Base-by-base conservation (phyloP, 1,140 invertebrate genomes). In the Chlorops oryzae region DNA sequence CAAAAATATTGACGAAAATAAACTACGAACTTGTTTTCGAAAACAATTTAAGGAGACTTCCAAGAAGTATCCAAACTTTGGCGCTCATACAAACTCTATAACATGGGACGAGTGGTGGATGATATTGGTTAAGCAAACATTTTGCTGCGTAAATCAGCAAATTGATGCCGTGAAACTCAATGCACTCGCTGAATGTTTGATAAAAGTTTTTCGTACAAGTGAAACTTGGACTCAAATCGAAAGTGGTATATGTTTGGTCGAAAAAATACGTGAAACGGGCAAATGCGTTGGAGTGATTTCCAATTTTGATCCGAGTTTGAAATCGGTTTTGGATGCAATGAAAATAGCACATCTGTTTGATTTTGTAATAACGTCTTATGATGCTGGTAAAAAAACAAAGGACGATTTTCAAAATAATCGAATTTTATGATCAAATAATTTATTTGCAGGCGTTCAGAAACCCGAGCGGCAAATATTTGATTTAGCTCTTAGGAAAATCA, bases 21-120 rank as follows among this genome's bases (percentile, higher is more conserved):
- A 74, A 51, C 59, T 92, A 45, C 76, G 78, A 59, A 55, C 59
- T 44, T 79, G 58, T 28, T 71, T 72, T 28, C 51, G 48, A 2
- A 39, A 56, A 25, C 57, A 66, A 39, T 71, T 71, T 40, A 58
- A 61, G 49, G 39, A 37, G 2, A 62, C 65, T 57, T 53, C 54
- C 15, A 42, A 37, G 2, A 27, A 45, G 2, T 57, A 70, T 53
- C 49, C 65, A 6, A 71, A 71, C 40, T 72, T 59, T 40, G 69
- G 65, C 0, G 24, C 57, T 5, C 15, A 40, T n/a, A 50, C 63
- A 13, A 56, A 51, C 12, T 41, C 50, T 10, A 51, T 68, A 48
- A 42, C 39, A 10, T 71, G 64, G 68, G 56, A 64, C 35, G 34
- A 50, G 1, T 72, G 69, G 69, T 72, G 69, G 69, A 44, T 34